phyloP scores from a whole-genome alignment of 1,140 invertebrate genomes.

The Pemphigus obesinymphae region DNA sequence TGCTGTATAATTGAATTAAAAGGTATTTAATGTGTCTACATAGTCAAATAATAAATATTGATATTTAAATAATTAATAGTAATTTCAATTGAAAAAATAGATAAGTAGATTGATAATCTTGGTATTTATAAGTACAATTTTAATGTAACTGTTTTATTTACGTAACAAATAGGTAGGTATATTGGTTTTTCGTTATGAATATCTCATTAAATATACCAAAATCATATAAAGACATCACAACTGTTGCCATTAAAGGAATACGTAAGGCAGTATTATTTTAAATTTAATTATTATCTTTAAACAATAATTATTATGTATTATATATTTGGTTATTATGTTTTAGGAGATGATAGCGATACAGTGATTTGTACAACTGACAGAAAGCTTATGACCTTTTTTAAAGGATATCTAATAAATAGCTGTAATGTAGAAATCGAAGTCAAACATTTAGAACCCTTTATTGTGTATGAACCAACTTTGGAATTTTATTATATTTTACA shows the following conservation, averaged over 20 bases:
- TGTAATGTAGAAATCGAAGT: not conserved
- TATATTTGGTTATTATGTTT: not conserved
- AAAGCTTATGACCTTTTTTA: not conserved
- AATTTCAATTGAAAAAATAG: not conserved
- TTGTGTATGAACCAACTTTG: not conserved
- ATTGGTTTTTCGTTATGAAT: not conserved
- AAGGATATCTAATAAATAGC: not conserved
- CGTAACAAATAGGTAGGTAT: no score
- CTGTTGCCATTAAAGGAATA: slow-evolving; percentile 1
- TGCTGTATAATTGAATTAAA: no score
- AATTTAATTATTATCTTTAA: not conserved
- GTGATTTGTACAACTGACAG: slow-evolving; percentile 27
- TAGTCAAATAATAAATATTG: not conserved
- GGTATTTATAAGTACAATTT: not conserved
- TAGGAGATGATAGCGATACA: not conserved
- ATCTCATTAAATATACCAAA: not conserved
- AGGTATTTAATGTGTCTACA: no score
- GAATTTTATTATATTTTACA: slow-evolving; percentile 27
- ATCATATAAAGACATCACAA: not conserved
- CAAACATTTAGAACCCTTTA: slow-evolving; percentile 13
- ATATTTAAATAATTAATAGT: not conserved
- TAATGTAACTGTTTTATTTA: no score
- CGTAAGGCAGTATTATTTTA: not conserved
- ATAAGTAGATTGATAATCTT: not conserved
- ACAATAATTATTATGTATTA: no score